Conservation (phyloP, 2,888 invertebrate species). For the Eupithecia tripunctaria region DNA sequence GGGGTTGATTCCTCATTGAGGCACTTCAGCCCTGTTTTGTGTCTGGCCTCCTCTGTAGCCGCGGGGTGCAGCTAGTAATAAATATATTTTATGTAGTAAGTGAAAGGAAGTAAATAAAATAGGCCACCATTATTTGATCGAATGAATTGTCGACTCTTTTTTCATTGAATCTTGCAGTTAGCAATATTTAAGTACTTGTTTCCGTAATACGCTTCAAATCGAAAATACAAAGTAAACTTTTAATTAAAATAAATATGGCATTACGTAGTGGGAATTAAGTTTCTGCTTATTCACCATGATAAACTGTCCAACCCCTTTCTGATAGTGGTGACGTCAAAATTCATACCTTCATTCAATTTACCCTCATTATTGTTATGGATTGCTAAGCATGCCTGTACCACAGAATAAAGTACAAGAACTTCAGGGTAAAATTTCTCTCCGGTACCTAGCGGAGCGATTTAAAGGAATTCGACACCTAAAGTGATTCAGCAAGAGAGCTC, state of each 20-base stretch:
- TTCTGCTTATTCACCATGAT: conserved; percentile 23
- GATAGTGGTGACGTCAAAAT: conserved; percentile 31
- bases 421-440: neutral
- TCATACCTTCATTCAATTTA: conserved; percentile 35
- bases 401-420: conserved; percentile 6
- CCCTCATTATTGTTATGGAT: conserved; percentile 40
- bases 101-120: neutral
- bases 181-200: neutral
- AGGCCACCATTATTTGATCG: neutral
- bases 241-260: conserved; percentile 2
- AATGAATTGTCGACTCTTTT: neutral
- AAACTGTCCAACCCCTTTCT: conserved; percentile 34
- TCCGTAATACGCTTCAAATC: neutral
- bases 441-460: neutral
- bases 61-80: no score
- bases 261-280: conserved; percentile 9
- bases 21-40: no score
- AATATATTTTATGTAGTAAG: neutral
- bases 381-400: conserved; percentile 16
- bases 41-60: no score
- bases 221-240: neutral
- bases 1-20: no score
- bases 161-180: neutral
- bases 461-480: neutral
- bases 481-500: neutral